Conservation (phyloP, 2,888 invertebrate species). For the Uloborus plumipes region DNA sequence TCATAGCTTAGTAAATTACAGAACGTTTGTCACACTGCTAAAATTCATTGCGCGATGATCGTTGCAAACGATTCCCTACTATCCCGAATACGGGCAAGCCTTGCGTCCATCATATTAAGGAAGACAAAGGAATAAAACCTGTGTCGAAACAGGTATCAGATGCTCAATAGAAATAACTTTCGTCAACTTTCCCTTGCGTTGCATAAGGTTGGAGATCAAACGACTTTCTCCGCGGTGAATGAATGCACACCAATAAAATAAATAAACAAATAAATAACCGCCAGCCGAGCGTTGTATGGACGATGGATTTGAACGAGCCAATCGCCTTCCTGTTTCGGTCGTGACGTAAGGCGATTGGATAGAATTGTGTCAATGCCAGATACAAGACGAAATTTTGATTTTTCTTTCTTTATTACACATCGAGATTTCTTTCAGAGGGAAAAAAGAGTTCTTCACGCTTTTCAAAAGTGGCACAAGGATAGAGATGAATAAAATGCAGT, state of each 20-base stretch:
- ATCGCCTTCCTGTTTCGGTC: conserved; percentile 6
- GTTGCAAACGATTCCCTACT: too few relatives aligned
- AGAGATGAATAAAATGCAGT: conserved; percentile 34
- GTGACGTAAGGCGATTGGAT: conserved; percentile 39
- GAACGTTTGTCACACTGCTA: too few relatives aligned
- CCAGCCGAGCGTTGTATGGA: conserved; percentile 11
- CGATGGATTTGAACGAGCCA: conserved; percentile 31
- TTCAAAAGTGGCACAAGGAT: conserved; percentile 49
- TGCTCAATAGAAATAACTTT: background rate
- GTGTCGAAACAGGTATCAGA: too few relatives aligned
- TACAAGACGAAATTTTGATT: conserved; percentile 27
- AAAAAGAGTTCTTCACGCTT: conserved; percentile 23
- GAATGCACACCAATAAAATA: conserved; percentile 2
- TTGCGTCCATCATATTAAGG: too few relatives aligned
- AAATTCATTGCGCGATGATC: too few relatives aligned
- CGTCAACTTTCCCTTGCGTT: conserved; percentile 18
- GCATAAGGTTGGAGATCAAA: conserved; percentile 13
- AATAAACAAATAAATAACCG: conserved; percentile 15
- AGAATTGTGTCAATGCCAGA: conserved; percentile 49
- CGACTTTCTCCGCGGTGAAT: conserved; percentile 6
- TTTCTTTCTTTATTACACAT: conserved; percentile 40
- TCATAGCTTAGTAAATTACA: too few relatives aligned
- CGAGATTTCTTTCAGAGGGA: conserved; percentile 21
- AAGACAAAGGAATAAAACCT: too few relatives aligned
- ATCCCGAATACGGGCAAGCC: too few relatives aligned